Conservation (phyloP, 92 coral and sea anemone species). For the Parazoanthus atlanticus region DNA sequence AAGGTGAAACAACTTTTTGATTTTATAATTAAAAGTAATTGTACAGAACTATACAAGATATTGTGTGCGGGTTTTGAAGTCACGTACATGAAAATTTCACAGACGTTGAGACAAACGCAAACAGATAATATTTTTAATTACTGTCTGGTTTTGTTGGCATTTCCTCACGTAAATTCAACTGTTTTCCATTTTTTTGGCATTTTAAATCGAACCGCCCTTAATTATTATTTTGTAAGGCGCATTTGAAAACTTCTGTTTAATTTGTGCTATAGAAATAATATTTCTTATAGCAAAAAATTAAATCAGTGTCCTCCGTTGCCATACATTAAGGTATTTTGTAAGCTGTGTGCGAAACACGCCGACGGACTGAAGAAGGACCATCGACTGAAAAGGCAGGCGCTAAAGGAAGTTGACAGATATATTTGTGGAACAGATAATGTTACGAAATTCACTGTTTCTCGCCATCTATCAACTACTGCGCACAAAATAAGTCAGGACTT, state of each 20-base stretch:
- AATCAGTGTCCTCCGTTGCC: not conserved
- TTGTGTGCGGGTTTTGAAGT: too few species aligned
- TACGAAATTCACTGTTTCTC: not conserved
- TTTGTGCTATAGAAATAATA: not conserved
- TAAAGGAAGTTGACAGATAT: conserved; percentile 4
- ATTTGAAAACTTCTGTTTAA: too few species aligned
- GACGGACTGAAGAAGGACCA: not conserved
- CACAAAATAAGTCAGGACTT: conserved; percentile 2
- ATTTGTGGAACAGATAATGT: conserved; percentile 5
- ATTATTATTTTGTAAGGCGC: too few species aligned
- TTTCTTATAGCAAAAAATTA: too few species aligned
- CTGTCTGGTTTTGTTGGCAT: conserved; percentile 9
- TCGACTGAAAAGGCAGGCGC: not conserved
- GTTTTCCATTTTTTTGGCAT: not conserved
- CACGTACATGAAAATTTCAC: too few species aligned
- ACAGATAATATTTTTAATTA: too few species aligned
- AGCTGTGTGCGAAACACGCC: conserved; percentile 11
- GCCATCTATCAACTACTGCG: not conserved
- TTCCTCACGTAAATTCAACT: conserved; percentile 8
- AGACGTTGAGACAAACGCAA: conserved; percentile 17
- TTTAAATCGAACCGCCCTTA: too few species aligned
- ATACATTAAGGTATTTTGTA: conserved; percentile 3
- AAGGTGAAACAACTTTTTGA: too few species aligned
- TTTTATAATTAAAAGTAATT: too few species aligned
- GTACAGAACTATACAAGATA: too few species aligned